Percentiles rank a stretch among this genome's conserved stretches.
These are phyloP conservation scores for Pseudolycoriella hygida DNA, from an alignment of 2,888 invertebrate genomes.

Conservation along the genomic window DNA sequence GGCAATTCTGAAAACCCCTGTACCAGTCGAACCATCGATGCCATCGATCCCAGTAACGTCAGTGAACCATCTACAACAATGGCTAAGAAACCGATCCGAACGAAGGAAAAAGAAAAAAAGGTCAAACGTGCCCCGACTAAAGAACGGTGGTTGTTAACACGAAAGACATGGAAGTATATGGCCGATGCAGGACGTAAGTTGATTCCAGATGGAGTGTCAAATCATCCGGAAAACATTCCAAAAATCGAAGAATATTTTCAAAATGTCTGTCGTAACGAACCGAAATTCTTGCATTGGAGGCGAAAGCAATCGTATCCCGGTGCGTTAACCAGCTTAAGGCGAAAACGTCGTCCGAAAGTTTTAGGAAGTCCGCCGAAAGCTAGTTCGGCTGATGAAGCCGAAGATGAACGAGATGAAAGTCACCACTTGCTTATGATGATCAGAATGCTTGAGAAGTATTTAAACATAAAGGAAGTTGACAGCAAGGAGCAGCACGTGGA, in stretches of 20 bases:
- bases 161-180: slow-evolving; percentile 87
- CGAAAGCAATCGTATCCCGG: slow-evolving; percentile 69
- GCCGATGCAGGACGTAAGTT: slow-evolving; percentile 75
- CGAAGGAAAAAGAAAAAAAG: not conserved
- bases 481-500: not conserved
- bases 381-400: slow-evolving; percentile 21
- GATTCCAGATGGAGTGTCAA: slow-evolving; percentile 62
- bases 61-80: not conserved
- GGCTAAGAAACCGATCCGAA: not conserved
- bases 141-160: slow-evolving; percentile 72
- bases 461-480: slow-evolving; percentile 23
- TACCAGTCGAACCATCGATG: too few relatives aligned
- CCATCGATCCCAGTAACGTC: too few relatives aligned
- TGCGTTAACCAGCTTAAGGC: slow-evolving; percentile 39
- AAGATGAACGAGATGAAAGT: slow-evolving; percentile 13
- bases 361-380: slow-evolving; percentile 8
- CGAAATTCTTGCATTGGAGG: slow-evolving; percentile 51
- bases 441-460: slow-evolving; percentile 47
- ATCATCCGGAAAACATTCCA: slow-evolving; percentile 56
- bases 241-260: slow-evolving; percentile 73
- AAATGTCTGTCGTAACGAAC: slow-evolving; percentile 60
- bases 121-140: slow-evolving; percentile 26
- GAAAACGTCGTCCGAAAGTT: slow-evolving; percentile 19
- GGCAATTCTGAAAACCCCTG: too few relatives aligned
- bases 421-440: slow-evolving; percentile 35